A percentile compares a stretch with the other conserved stretches of the same genome.
Conservation (phyloP, 2,888 invertebrate genomes). For the Drosophila recens region DNA sequence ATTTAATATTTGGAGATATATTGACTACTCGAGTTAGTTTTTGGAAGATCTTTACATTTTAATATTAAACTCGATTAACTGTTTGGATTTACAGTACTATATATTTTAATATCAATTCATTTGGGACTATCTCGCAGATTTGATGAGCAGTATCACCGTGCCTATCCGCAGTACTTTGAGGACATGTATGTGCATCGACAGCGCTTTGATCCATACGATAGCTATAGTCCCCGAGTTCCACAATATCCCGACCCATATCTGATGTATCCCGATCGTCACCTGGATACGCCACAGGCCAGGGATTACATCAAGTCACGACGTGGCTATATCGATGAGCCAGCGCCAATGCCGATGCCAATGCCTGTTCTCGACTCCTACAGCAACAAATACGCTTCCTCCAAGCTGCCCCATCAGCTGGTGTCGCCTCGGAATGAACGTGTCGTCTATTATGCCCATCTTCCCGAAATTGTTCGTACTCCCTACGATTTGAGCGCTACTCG, state of each 20-base stretch:
- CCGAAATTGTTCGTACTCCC: slow-evolving; percentile 88
- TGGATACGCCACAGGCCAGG: slow-evolving; percentile 82
- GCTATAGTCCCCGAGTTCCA: slow-evolving; percentile 83
- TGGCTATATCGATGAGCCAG: slow-evolving; percentile 75
- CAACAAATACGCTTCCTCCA: slow-evolving; percentile 54
- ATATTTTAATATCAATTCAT: background rate
- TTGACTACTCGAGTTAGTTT: no score
- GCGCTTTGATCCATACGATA: slow-evolving; percentile 84
- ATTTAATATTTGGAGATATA: no score
- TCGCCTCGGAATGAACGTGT: slow-evolving; percentile 85
- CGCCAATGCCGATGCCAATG: background rate
- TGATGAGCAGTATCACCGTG: slow-evolving; percentile 83
- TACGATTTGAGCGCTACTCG: slow-evolving; percentile 60
- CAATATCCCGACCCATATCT: slow-evolving; percentile 84
- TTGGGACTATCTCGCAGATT: slow-evolving; percentile 63
- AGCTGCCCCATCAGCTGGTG: slow-evolving; percentile 65
- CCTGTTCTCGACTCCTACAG: slow-evolving; percentile 63
- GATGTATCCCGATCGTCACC: slow-evolving; percentile 84
- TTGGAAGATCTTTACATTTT: no score
- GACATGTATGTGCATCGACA: slow-evolving; percentile 84
- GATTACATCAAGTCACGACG: slow-evolving; percentile 73
- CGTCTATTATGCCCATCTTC: slow-evolving; percentile 90
- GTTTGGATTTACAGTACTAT: background rate
- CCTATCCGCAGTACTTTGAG: slow-evolving; percentile 83
- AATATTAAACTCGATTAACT: no score